Evolutionary conservation across 2,888 invertebrate species (phyloP).

Genomic region (Cheilosia variabilis): DNA sequence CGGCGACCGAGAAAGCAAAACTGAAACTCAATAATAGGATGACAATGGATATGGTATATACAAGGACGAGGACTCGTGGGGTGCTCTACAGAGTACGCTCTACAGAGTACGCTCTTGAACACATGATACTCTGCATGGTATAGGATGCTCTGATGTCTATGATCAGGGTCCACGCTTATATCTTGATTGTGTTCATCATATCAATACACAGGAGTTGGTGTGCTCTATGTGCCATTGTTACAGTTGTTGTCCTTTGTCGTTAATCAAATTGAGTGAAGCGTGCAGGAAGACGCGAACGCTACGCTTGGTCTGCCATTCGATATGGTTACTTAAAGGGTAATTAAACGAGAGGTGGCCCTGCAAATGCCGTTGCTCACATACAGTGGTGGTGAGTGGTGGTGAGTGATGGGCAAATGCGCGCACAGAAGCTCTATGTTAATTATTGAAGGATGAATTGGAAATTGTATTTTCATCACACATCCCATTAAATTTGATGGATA

Average conservation of each 20-base stretch:
- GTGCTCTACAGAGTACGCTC: slow-evolving; percentile 34
- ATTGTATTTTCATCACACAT: slow-evolving; percentile 55
- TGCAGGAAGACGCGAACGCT: slow-evolving; percentile 52
- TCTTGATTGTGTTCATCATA: slow-evolving; percentile 55
- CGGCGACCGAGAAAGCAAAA: slow-evolving; percentile 13
- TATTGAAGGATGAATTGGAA: slow-evolving; percentile 68
- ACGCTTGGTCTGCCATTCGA: slow-evolving; percentile 71
- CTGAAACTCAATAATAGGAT: slow-evolving; percentile 54
- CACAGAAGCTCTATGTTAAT: slow-evolving; percentile 38
- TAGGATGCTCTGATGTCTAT: slow-evolving; percentile 49
- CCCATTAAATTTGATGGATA: slow-evolving; percentile 34
- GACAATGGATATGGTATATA: slow-evolving; percentile 30
- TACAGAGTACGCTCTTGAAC: slow-evolving; percentile 38
- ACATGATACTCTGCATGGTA: slow-evolving; percentile 47
- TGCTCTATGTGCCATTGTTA: slow-evolving; percentile 20
- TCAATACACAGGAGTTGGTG: slow-evolving; percentile 33
- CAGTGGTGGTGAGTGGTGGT: slow-evolving; percentile 29
- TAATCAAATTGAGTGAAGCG: slow-evolving; percentile 73
- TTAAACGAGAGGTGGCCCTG: slow-evolving; percentile 78
- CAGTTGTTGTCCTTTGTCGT: slow-evolving; percentile 45
- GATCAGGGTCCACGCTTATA: slow-evolving; percentile 44
- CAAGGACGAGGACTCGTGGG: slow-evolving; percentile 20
- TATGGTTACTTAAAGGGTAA: slow-evolving; percentile 83
- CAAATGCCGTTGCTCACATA: slow-evolving; percentile 29
- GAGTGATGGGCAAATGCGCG: slow-evolving; percentile 19